These are phyloP conservation scores for Agrotis clavis DNA, from an alignment of 2,888 invertebrate genomes.

Conservation along the genomic window DNA sequence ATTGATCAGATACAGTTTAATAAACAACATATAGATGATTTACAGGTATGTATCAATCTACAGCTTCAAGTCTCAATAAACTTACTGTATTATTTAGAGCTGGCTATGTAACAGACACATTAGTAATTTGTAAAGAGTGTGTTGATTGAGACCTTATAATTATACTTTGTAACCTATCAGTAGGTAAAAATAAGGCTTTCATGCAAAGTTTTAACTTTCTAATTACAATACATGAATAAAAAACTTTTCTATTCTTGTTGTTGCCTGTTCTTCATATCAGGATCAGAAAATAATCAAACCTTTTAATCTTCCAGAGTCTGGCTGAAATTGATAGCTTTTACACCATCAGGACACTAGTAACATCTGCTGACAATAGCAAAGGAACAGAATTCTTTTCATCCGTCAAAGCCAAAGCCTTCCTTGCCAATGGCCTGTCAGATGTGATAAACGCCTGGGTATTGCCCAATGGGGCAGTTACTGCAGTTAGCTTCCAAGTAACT, in stretches of 20 bases:
- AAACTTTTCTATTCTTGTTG: neutral
- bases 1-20: constrained; percentile 92
- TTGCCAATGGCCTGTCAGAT: constrained; percentile 95
- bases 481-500: constrained; percentile 91
- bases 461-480: constrained; percentile 94
- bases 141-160: neutral
- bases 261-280: neutral
- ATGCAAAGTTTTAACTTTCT: too few species aligned
- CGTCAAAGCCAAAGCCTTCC: constrained; percentile 94
- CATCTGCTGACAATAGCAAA: constrained; percentile 92
- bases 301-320: constrained; percentile 85
- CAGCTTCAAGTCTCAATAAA: neutral
- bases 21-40: constrained; percentile 88
- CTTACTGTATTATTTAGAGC: neutral
- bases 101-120: too few species aligned
- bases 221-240: neutral
- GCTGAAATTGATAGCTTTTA: constrained; percentile 94
- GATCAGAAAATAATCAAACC: constrained; percentile 9
- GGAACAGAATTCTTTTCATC: constrained; percentile 94
- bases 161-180: neutral
- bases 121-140: too few species aligned
- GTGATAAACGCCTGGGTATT: constrained; percentile 95
- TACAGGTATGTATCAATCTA: constrained; percentile 86
- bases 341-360: constrained; percentile 93
- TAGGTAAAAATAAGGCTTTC: neutral